Percentiles rank a stretch among this genome's conserved stretches.
phyloP scores from a whole-genome alignment of 2,113 vertebrate species.

The Phaetusa simplex region DNA sequence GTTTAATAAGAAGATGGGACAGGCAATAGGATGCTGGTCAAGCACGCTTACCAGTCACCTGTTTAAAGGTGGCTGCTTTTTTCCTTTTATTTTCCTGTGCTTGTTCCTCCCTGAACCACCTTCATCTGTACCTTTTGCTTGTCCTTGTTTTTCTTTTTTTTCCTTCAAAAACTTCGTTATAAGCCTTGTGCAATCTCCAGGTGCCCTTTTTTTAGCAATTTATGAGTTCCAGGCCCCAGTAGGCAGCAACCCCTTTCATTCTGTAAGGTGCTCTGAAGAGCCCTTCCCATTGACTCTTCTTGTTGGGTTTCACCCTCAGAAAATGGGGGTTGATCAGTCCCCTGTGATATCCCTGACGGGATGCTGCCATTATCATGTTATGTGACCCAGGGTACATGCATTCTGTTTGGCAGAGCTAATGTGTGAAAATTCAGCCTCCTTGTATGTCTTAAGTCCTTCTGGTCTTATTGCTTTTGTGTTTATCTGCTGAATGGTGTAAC shows the following conservation, averaged over 20 bases:
- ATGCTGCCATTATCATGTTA: not conserved
- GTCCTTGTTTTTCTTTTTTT: not conserved
- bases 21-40: not conserved
- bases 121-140: not conserved
- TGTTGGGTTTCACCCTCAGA: not conserved
- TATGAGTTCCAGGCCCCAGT: not conserved
- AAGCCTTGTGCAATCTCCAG: not conserved
- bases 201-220: not conserved
- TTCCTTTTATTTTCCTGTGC: not conserved
- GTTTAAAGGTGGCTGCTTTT: not conserved
- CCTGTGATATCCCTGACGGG: not conserved
- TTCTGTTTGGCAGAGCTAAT: not conserved
- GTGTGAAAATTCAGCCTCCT: not conserved
- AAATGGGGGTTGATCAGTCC: not conserved
- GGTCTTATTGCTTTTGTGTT: not conserved
- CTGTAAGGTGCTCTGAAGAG: not conserved
- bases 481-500: not conserved
- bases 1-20: not conserved
- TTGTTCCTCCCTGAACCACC: not conserved
- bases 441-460: not conserved
- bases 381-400: not conserved
- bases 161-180: not conserved
- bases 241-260: not conserved
- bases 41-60: not conserved
- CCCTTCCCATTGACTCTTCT: not conserved